These are phyloP conservation scores for Therioaphis trifolii DNA, from an alignment of 2,888 invertebrate species.

Conservation along the genomic window DNA sequence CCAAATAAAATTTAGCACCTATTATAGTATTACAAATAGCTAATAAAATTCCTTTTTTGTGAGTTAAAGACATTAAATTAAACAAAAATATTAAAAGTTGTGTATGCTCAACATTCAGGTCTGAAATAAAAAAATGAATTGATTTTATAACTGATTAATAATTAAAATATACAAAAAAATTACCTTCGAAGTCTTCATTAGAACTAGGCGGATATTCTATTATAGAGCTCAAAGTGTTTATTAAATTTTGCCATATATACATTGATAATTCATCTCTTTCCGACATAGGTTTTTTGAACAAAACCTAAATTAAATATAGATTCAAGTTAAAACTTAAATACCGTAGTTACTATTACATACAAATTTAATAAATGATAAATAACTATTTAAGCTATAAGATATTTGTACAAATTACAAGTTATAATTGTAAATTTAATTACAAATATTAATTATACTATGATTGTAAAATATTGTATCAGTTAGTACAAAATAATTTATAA, in stretches of 20 bases:
- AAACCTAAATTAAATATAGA: constrained; percentile 65
- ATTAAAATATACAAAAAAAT: constrained; percentile 67
- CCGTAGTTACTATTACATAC: too few relatives aligned
- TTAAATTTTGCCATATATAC: constrained; percentile 90
- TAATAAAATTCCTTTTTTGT: constrained; percentile 92
- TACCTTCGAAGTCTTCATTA: constrained; percentile 59
- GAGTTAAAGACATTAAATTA: constrained; percentile 94
- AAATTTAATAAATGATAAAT: too few relatives aligned
- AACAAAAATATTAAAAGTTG: constrained; percentile 93
- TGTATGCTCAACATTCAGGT: constrained; percentile 95
- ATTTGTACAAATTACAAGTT: too few relatives aligned
- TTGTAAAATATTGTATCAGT: background rate
- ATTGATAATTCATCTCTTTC: constrained; percentile 91
- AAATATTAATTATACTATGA: background rate
- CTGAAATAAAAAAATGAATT: constrained; percentile 70
- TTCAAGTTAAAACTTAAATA: too few relatives aligned
- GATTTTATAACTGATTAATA: too few relatives aligned
- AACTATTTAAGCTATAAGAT: too few relatives aligned
- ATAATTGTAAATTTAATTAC: too few relatives aligned
- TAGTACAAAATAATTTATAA: too few relatives aligned
- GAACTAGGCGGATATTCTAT: constrained; percentile 74
- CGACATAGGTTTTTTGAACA: constrained; percentile 82
- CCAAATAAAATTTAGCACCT: constrained; percentile 64
- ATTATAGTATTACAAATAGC: constrained; percentile 82
- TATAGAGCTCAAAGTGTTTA: constrained; percentile 89